These are phyloP conservation scores for Rhagophthalmus giganteus DNA, from an alignment of 2,888 invertebrate genomes.

Conservation along the genomic window DNA sequence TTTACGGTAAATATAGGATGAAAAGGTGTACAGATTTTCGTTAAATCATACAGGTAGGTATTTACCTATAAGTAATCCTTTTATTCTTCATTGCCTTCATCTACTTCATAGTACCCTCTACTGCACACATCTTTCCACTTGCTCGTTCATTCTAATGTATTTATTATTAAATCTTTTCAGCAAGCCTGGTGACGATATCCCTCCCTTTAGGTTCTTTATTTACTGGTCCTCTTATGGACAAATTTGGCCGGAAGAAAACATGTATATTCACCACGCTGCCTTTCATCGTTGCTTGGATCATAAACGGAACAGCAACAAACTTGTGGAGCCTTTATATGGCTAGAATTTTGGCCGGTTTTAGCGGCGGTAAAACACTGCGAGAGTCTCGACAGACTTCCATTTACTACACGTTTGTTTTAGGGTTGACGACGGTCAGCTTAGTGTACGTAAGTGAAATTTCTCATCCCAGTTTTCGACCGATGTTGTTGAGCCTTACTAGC, in stretches of 20 bases:
- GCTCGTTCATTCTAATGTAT: too few relatives aligned
- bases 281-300: conserved; percentile 57
- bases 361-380: conserved; percentile 54
- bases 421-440: conserved; percentile 59
- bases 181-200: conserved; percentile 61
- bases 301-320: conserved; percentile 54
- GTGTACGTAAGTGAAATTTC: conserved; percentile 64
- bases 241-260: conserved; percentile 58
- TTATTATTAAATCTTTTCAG: conserved; percentile 47
- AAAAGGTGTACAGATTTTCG: too few relatives aligned
- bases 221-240: conserved; percentile 62
- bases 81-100: too few relatives aligned
- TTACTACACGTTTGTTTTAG: conserved; percentile 40
- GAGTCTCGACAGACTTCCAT: too few relatives aligned
- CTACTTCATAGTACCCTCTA: too few relatives aligned
- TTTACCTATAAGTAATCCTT: conserved; percentile 1
- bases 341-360: conserved; percentile 59
- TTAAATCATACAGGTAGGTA: too few relatives aligned
- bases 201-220: conserved; percentile 59
- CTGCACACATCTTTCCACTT: too few relatives aligned
- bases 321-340: conserved; percentile 57
- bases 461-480: conserved; percentile 59
- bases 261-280: conserved; percentile 56
- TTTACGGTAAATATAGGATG: too few relatives aligned
- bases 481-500: conserved; percentile 61